Base-by-base conservation (phyloP, 2,888 invertebrate species). In the Mechanitis mazaeus region DNA sequence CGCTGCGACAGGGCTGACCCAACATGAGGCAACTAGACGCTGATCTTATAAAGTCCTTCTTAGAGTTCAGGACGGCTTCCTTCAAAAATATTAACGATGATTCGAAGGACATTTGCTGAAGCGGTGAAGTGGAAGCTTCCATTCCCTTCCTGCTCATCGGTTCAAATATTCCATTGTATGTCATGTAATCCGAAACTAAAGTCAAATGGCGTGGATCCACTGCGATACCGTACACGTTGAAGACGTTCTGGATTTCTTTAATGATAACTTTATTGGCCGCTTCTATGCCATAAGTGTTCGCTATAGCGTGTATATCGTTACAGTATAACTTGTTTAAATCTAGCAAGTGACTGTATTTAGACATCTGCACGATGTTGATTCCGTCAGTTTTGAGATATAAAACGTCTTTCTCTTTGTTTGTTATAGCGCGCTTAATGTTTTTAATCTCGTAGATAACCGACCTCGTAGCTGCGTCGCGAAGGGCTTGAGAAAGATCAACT, bases 31-130 rank as follows among this genome's bases (percentile, higher is more conserved):
- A 93, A 75, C 97, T 94, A 0, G 98, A 97, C 0, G 98, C 97
- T 12, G 96, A 97, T 42, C 91, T 87, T 31, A 98, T 85, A 67
- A 92, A 88, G 81, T 98, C 98, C 45, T 81, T 84, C 75, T 94
- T 94, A 1, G 95, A 94, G 92, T 90, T 78, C 78, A 93, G 82
- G 0, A 95, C 93, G 0, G 97, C 95, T 60, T 93, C 94, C 72
- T 93, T 94, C 68, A 99, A 87, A 80, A 98, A 98, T 69, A 93
- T 93, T 65, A 97, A 87, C 3, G 97, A 95, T 1, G 98, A 96
- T 81, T 99, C 99, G 78, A 98, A 99, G 1, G 97, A 97, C 96
- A 99, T 99, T 85, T 98, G 98, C 81, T 99, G 99, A 28, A 99
- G 84, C 0, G 98, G 97, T 0, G 99, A 99, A 0, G 97, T 92